Base-by-base conservation (phyloP, 2,113 vertebrate species). In the Rhinogobius similis region DNA sequence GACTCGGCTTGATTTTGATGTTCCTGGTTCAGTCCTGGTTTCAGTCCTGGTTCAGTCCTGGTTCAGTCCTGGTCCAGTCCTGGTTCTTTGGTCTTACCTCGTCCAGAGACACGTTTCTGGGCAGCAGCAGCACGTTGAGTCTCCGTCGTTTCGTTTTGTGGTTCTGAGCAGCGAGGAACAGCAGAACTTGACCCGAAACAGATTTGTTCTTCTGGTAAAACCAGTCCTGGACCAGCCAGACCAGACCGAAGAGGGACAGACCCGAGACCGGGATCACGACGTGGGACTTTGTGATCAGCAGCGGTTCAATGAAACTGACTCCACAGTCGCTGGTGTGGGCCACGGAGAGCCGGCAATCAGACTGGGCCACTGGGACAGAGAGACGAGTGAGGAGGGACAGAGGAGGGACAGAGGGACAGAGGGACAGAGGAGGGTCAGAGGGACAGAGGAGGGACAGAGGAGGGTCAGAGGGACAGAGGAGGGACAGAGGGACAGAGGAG, bases 71-170 rank as follows among this genome's bases (percentile, higher is more conserved):
- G n/a, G n/a, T n/a, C n/a, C n/a, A n/a, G n/a, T n/a, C n/a, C n/a
- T n/a, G n/a, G n/a, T n/a, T n/a, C n/a, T n/a, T n/a, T n/a, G n/a
- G n/a, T n/a, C n/a, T n/a, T n/a, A n/a, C 73, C 73, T 76, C 9
- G 20, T 2, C 0, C 38, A 76, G 16, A n/a, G 55, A 36, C 29
- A 76, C 1, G 53, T 76, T 63, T 0, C 18, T 11, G 10, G 12
- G 73, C 73, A 76, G 73, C 0, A 81, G 62, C 62, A 81, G 52
- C 13, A 81, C 24, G 11, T 80, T 29, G 0, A 80, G 29, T 5
- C 29, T 29, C 29, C 29, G 29, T 29, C 29, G 29, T 29, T 29
- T 29, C 5, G 29, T 23, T 16, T n/a, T 32, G 14, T 11, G 1
- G 1, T 12, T 1, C 1, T 38, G 61, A 9, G 38, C 38, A 16